These are phyloP conservation scores for Steinernema khuongi DNA, from an alignment of 1,140 invertebrate species.

Conservation along the genomic window DNA sequence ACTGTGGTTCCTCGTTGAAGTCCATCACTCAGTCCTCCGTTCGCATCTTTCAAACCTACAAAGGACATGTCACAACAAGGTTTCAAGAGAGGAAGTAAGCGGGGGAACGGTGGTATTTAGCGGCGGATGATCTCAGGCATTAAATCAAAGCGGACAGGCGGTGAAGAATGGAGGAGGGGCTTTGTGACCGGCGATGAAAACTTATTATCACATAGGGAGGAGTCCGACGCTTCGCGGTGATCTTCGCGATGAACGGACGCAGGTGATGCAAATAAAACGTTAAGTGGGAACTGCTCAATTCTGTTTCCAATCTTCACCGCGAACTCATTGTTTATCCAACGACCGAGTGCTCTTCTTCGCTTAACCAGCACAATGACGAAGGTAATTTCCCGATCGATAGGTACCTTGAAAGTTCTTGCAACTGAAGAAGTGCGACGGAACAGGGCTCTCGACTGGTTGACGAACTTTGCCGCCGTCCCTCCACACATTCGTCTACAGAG, in stretches of 20 bases:
- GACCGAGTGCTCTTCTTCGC: neutral
- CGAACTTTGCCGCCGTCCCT: no score
- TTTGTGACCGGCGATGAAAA: neutral
- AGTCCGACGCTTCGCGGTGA: neutral
- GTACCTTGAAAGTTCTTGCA: no score
- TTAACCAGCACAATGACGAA: neutral
- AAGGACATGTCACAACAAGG: neutral
- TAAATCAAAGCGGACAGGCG: neutral
- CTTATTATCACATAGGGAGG: neutral
- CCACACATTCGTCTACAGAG: no score
- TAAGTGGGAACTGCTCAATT: constrained; percentile 13
- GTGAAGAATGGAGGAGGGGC: neutral
- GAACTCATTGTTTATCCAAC: neutral
- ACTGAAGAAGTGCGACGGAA: no score
- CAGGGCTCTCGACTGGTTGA: no score
- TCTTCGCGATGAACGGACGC: neutral
- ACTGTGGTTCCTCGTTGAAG: constrained; percentile 31
- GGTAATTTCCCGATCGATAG: neutral
- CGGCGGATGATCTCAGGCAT: neutral
- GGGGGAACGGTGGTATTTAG: neutral
- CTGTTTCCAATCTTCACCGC: neutral
- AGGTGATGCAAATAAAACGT: constrained; percentile 10
- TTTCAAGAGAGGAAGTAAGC: neutral
- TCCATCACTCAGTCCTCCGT: constrained; percentile 16
- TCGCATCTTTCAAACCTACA: neutral